Evolutionary conservation across 2,888 invertebrate genomes (phyloP), one percentile per base, ranked within the genome.

Genomic region (Sesia bembeciformis): DNA sequence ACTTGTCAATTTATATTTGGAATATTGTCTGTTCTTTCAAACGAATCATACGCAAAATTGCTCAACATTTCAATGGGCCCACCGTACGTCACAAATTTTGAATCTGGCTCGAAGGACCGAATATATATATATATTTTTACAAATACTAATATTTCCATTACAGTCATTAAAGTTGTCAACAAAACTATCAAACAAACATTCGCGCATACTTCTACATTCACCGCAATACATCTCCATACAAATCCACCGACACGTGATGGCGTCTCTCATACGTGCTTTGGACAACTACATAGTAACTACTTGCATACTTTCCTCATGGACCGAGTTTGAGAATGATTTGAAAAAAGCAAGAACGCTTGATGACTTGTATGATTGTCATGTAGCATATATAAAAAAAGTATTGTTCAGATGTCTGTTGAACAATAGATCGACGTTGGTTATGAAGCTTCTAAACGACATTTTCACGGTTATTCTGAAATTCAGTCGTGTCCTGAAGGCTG

Each of bases 241-340:
- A 69, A 86, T 93, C 56, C 93, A 93, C 66, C 90, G 95, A 0
- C 94, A 95, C 68, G 90, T 93, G 38, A 93, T 96, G 93, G 92
- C 93, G 40, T 94, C 95, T 56, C 93, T 96, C 70, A 91, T 95
- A 51, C 91, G 93, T 56, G 93, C 94, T 0, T 74, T 95, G 40
- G 94, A 95, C 72, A 94, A 93, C 79, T 95, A 96, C 72, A 91
- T 96, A 54, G 93, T 94, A 0, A 93, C 94, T 0, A 94, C 93
- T 53, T 95, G 95, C 40, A 85, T 96, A 40, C 92, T 94, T 53
- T 90, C 92, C 0, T 94, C 94, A 3, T 96, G 95, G 95, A 91
- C 91, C 3, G 92, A 93, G 58, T 93, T 96, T 60, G 93, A 94
- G 64, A 91, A 91, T 57, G 93, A 93, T 64, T 73, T 96, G 50